These are phyloP conservation scores for Poecilia latipinna DNA, from an alignment of 2,113 vertebrate genomes.

Conservation along the genomic window DNA sequence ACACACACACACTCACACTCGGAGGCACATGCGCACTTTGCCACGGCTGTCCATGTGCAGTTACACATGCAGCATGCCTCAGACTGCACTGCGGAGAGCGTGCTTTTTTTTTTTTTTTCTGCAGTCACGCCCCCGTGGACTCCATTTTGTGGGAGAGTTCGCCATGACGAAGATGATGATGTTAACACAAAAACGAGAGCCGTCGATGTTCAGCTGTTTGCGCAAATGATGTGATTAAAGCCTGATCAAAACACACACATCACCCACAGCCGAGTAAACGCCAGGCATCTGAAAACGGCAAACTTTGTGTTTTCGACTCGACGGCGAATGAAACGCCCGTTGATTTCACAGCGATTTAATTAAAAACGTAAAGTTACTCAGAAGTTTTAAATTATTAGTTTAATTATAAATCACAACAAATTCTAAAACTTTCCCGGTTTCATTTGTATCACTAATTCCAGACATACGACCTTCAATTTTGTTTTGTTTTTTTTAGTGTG, in stretches of 20 bases:
- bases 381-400: background rate
- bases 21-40: constrained; percentile 31
- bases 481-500: background rate
- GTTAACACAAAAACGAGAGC: constrained; percentile 29
- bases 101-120: constrained; percentile 15
- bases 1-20: constrained; percentile 22
- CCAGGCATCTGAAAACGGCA: constrained; percentile 30
- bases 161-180: constrained; percentile 40
- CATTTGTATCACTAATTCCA: background rate
- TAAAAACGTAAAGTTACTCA: background rate
- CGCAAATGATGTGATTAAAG: constrained; percentile 48
- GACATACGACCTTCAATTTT: background rate
- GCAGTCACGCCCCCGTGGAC: constrained; percentile 54
- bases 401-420: background rate
- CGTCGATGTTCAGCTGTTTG: background rate
- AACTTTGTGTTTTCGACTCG: background rate
- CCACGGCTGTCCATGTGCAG: constrained; percentile 50
- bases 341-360: background rate
- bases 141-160: constrained; percentile 72
- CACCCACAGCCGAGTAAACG: constrained; percentile 51
- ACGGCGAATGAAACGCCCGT: background rate
- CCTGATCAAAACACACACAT: constrained; percentile 54
- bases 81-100: constrained; percentile 66
- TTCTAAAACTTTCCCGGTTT: background rate
- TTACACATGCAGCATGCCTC: constrained; percentile 49